Percentiles rank a stretch among this genome's conserved stretches.
Evolutionary conservation across 2,888 invertebrate species (phyloP).

Genomic region (Megaustenia siamemsis): DNA sequence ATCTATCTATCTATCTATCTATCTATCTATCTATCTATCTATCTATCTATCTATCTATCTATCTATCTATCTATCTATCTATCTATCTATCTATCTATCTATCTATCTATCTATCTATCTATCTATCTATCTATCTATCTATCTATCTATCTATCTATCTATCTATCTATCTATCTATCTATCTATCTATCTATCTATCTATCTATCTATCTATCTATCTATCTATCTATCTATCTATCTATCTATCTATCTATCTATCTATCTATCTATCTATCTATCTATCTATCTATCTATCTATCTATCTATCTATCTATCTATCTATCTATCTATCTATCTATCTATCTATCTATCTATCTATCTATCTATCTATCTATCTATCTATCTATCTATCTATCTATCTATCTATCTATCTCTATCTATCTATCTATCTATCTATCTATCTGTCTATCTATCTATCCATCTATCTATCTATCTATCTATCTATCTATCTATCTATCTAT

Average conservation of each 20-base stretch:
- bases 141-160: too few species aligned
- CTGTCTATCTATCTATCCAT: too few species aligned
- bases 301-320: background rate
- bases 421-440: too few species aligned
- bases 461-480: too few species aligned
- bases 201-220: too few species aligned
- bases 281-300: conserved; percentile 3
- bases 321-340: background rate
- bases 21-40: too few species aligned
- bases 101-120: too few species aligned
- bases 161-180: too few species aligned
- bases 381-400: background rate
- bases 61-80: background rate
- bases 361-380: background rate
- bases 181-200: too few species aligned
- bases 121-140: too few species aligned
- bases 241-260: conserved; percentile 9
- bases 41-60: background rate
- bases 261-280: conserved; percentile 1
- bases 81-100: background rate
- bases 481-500: background rate
- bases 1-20: too few species aligned
- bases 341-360: background rate
- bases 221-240: background rate
- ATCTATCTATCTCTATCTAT: too few species aligned